phyloP scores from a whole-genome alignment of 2,113 vertebrate species.

The Rallus limicola region DNA sequence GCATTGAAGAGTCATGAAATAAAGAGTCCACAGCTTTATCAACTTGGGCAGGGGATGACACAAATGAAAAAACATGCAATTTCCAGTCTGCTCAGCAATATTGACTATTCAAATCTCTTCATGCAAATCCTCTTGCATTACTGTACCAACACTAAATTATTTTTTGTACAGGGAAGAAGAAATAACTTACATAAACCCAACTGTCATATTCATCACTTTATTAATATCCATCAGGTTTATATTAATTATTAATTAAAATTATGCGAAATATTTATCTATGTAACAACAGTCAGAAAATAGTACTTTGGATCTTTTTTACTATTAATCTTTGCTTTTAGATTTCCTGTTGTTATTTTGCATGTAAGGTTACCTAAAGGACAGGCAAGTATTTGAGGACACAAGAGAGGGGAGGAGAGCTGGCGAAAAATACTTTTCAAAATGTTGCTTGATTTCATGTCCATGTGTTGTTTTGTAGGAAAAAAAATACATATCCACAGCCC shows the following conservation, averaged over 20 bases:
- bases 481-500: not conserved
- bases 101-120: not conserved
- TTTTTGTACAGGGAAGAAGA: not conserved
- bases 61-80: not conserved
- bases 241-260: not conserved
- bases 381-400: constrained; percentile 1
- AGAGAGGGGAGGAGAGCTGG: not conserved
- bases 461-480: not conserved
- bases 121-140: not conserved
- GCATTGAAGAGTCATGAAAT: not conserved
- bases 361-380: not conserved
- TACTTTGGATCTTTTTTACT: not conserved
- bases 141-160: not conserved
- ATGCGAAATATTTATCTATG: not conserved
- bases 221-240: not conserved
- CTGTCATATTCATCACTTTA: not conserved
- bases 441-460: not conserved
- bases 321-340: constrained; percentile 15
- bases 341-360: constrained; percentile 2
- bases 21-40: not conserved
- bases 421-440: not conserved
- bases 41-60: not conserved
- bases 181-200: not conserved
- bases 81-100: not conserved
- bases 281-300: not conserved